phyloP scores from a whole-genome alignment of 2,888 invertebrate genomes.

The Caenorhabditis japonica region DNA sequence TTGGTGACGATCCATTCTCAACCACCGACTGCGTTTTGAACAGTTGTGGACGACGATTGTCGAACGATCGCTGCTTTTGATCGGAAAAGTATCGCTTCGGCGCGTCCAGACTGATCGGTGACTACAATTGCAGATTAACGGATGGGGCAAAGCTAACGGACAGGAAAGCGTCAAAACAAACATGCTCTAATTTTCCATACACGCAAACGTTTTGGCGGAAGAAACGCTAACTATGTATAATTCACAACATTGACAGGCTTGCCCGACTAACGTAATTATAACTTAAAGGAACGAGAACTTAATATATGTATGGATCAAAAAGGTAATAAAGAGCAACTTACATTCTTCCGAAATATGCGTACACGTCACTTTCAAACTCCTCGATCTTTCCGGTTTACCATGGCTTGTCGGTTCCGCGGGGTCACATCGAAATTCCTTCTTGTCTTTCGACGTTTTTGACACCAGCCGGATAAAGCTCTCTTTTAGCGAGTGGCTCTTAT shows the following conservation, averaged over 20 bases:
- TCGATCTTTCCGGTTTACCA: constrained; percentile 44
- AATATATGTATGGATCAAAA: not conserved
- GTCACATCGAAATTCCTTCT: constrained; percentile 26
- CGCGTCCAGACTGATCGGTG: constrained; percentile 53
- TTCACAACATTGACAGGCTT: constrained; percentile 3
- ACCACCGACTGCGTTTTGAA: constrained; percentile 75
- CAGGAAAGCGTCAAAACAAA: too few species aligned
- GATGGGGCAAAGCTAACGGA: not conserved
- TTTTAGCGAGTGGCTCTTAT: constrained; percentile 60
- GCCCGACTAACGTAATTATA: not conserved
- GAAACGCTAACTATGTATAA: constrained; percentile 7
- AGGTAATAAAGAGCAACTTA: constrained; percentile 10
- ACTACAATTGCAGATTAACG: constrained; percentile 29
- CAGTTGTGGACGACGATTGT: constrained; percentile 66
- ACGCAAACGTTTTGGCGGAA: too few species aligned
- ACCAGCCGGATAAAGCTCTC: constrained; percentile 59
- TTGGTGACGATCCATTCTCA: constrained; percentile 53
- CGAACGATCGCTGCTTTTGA: constrained; percentile 61
- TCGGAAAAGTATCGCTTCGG: constrained; percentile 59
- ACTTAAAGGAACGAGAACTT: not conserved
- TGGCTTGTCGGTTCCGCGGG: not conserved
- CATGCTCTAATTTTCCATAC: too few species aligned
- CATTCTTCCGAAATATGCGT: constrained; percentile 62
- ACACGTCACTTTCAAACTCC: constrained; percentile 59
- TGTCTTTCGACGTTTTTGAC: constrained; percentile 44